These are phyloP conservation scores for Mercenaria mercenaria DNA, from an alignment of 1,140 invertebrate genomes.

Conservation along the genomic window DNA sequence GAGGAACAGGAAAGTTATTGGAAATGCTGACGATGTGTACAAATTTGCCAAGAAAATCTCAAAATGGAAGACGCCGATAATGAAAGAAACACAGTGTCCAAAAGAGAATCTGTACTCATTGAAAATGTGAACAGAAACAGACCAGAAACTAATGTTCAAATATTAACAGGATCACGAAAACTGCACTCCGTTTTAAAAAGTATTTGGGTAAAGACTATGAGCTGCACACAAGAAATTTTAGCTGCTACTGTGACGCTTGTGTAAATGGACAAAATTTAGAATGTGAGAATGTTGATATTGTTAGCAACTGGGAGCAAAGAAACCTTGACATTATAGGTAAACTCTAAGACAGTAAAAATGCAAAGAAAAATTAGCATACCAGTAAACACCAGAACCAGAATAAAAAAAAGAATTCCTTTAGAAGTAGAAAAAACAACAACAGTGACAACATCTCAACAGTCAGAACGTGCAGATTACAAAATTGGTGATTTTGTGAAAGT, in stretches of 20 bases:
- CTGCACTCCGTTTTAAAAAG: background rate
- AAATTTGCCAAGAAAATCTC: constrained; percentile 35
- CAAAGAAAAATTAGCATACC: background rate
- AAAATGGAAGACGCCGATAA: constrained; percentile 39
- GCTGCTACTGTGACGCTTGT: background rate
- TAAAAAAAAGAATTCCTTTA: no score
- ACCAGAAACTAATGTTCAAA: constrained; percentile 47
- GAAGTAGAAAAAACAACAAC: no score
- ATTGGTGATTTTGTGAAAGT: constrained; percentile 43
- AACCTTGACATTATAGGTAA: background rate
- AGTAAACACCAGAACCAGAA: no score
- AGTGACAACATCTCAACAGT: no score
- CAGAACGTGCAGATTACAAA: background rate
- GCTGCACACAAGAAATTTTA: background rate
- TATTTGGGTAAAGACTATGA: background rate
- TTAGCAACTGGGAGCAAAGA: background rate
- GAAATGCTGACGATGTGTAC: constrained; percentile 47
- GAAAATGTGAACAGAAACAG: constrained; percentile 29
- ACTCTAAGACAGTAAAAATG: background rate
- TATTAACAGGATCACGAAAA: background rate
- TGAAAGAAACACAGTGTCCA: constrained; percentile 38
- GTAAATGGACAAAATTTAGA: background rate
- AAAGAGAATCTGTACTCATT: constrained; percentile 26
- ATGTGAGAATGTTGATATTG: background rate
- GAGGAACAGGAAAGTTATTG: constrained; percentile 50